Percentiles rank a stretch among this genome's conserved stretches.
Evolutionary conservation across 2,888 invertebrate species (phyloP).

Genomic region (Nasonia oneida): DNA sequence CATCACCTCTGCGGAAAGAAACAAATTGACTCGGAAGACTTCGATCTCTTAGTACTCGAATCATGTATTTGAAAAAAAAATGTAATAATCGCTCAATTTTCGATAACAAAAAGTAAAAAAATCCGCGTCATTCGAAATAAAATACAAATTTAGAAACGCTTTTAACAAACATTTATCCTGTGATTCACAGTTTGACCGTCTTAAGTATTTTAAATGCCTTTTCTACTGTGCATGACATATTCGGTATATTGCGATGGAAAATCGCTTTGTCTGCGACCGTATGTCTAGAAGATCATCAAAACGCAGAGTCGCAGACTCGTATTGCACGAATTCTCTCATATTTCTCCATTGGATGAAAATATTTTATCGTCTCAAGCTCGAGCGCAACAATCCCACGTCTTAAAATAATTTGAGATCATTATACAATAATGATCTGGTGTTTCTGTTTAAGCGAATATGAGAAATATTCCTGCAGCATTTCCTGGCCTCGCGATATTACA

Average conservation of each 20-base stretch:
- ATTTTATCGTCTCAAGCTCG: slow-evolving; percentile 3
- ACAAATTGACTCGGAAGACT: slow-evolving; percentile 54
- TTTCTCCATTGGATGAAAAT: background rate
- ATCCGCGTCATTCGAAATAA: slow-evolving; percentile 6
- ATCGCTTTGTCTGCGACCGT: slow-evolving; percentile 24
- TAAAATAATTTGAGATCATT: slow-evolving; percentile 35
- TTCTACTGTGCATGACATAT: slow-evolving; percentile 35
- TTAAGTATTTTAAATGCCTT: slow-evolving; percentile 59
- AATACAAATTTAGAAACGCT: slow-evolving; percentile 23
- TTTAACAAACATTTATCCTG: slow-evolving; percentile 26
- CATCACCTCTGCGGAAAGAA: slow-evolving; percentile 44
- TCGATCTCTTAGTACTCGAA: slow-evolving; percentile 15
- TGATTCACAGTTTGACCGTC: slow-evolving; percentile 22
- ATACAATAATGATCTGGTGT: slow-evolving; percentile 33
- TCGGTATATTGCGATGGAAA: slow-evolving; percentile 21
- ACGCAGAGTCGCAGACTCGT: slow-evolving; percentile 3
- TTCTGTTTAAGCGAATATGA: slow-evolving; percentile 7
- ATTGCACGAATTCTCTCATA: slow-evolving; percentile 36
- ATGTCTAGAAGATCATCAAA: slow-evolving; percentile 17
- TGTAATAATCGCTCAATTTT: background rate
- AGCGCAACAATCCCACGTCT: background rate
- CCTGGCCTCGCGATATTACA: background rate
- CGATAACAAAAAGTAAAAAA: slow-evolving; percentile 21
- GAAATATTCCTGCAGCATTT: slow-evolving; percentile 35
- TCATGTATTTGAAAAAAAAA: slow-evolving; percentile 19